These are phyloP conservation scores for Phymastichus coffea DNA, from an alignment of 1,140 invertebrate genomes.

Conservation along the genomic window DNA sequence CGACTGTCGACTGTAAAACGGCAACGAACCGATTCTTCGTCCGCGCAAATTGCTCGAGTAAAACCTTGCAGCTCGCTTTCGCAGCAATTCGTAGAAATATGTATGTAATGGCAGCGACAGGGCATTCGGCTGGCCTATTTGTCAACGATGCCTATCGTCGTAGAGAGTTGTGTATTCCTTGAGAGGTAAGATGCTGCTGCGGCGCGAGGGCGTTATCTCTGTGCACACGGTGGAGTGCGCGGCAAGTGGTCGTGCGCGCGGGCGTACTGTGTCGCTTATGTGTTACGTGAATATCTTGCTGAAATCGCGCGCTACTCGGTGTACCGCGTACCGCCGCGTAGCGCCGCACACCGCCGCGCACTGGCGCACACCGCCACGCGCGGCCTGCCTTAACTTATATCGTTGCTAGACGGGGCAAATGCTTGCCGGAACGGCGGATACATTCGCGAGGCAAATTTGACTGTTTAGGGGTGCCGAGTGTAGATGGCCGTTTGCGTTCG, in stretches of 20 bases:
- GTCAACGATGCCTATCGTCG: slow-evolving; percentile 21
- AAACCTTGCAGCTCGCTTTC: neutral
- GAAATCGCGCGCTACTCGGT: slow-evolving; percentile 24
- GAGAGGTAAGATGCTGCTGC: slow-evolving; percentile 25
- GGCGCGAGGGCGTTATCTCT: slow-evolving; percentile 47
- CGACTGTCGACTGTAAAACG: too few relatives aligned
- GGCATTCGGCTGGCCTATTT: slow-evolving; percentile 22
- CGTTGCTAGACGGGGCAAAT: neutral
- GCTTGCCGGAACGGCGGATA: too few relatives aligned
- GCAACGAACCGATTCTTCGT: neutral
- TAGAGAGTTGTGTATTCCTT: slow-evolving; percentile 27
- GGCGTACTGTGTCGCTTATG: slow-evolving; percentile 42
- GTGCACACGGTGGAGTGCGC: slow-evolving; percentile 44
- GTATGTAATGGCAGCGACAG: slow-evolving; percentile 5
- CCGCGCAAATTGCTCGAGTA: neutral
- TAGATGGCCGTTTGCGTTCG: too few relatives aligned
- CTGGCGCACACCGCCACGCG: too few relatives aligned
- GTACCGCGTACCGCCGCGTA: neutral
- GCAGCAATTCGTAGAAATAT: slow-evolving; percentile 5
- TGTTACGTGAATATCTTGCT: slow-evolving; percentile 49
- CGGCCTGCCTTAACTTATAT: slow-evolving; percentile 12
- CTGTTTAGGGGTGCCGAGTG: too few relatives aligned
- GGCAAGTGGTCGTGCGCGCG: too few relatives aligned
- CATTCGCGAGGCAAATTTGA: too few relatives aligned
- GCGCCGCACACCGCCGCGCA: too few relatives aligned